Conservation (phyloP, 2,797 vertebrate genomes). For the Myotis planiceps region DNA sequence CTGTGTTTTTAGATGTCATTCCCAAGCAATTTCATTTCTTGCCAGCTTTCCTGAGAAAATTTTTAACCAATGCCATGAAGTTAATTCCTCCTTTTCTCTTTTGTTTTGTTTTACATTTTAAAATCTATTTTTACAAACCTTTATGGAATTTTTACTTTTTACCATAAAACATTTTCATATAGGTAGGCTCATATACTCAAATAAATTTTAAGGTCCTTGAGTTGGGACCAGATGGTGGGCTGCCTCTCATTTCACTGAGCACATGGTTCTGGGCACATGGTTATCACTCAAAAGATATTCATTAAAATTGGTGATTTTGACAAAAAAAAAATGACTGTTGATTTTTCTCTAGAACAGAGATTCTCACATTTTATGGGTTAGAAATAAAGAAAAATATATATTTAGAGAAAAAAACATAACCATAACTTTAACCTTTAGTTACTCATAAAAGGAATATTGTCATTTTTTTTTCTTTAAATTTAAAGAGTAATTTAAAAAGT, state of each 20-base stretch:
- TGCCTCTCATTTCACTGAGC: neutral
- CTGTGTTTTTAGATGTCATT: neutral
- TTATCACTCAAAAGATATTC: neutral
- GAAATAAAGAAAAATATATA: neutral
- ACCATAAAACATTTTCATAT: neutral
- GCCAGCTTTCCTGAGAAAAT: neutral
- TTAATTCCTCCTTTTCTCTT: neutral
- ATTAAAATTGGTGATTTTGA: neutral
- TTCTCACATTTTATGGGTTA: neutral
- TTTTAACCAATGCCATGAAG: neutral
- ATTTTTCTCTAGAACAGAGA: neutral
- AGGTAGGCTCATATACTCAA: neutral
- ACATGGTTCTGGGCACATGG: neutral
- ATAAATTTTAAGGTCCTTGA: neutral
- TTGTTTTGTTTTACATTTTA: neutral
- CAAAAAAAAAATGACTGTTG: neutral
- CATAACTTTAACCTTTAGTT: neutral
- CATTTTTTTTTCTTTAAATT: neutral
- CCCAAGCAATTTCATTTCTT: neutral
- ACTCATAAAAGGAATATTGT: neutral
- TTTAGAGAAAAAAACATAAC: neutral
- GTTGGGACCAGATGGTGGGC: neutral
- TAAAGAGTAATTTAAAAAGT: neutral
- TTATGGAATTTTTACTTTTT: neutral
- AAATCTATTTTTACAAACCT: neutral